A percentile compares a stretch with the other conserved stretches of the same genome.
These are phyloP conservation scores for Carettochelys insculpta DNA, from an alignment of 2,113 vertebrate species.

Conservation along the genomic window DNA sequence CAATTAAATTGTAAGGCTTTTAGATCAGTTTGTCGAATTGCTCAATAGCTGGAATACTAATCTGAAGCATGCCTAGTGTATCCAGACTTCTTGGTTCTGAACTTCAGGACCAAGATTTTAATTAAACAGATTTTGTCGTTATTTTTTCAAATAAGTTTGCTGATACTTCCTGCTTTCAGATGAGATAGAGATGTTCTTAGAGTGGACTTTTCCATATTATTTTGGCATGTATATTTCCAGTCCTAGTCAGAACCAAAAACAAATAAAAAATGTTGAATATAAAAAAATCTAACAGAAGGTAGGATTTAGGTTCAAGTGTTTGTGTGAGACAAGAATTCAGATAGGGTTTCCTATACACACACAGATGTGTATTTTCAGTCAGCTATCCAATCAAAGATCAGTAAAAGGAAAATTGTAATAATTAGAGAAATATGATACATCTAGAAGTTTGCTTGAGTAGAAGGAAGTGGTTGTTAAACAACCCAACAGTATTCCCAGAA, in stretches of 20 bases:
- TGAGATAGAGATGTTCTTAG: not conserved
- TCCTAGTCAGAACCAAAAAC: not conserved
- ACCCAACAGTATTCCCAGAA: not conserved
- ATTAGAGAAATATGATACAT: not conserved
- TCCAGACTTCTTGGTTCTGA: constrained; percentile 47
- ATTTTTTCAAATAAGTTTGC: not conserved
- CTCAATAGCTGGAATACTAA: constrained; percentile 16
- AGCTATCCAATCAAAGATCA: not conserved
- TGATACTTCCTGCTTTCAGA: constrained; percentile 20
- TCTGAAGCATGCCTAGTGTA: constrained; percentile 47
- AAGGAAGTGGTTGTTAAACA: not conserved
- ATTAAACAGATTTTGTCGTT: not conserved
- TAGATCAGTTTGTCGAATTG: not conserved
- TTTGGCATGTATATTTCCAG: constrained; percentile 6
- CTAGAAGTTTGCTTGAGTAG: not conserved
- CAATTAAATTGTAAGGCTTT: not conserved
- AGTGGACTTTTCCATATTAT: not conserved
- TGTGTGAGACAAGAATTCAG: not conserved
- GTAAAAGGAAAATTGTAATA: not conserved
- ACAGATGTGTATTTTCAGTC: not conserved
- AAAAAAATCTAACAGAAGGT: not conserved
- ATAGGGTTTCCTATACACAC: not conserved
- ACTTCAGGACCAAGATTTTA: constrained; percentile 30
- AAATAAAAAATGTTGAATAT: not conserved
- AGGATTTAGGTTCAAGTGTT: not conserved